phyloP scores from a whole-genome alignment of 2,113 vertebrate species.

The Electrona antarctica region DNA sequence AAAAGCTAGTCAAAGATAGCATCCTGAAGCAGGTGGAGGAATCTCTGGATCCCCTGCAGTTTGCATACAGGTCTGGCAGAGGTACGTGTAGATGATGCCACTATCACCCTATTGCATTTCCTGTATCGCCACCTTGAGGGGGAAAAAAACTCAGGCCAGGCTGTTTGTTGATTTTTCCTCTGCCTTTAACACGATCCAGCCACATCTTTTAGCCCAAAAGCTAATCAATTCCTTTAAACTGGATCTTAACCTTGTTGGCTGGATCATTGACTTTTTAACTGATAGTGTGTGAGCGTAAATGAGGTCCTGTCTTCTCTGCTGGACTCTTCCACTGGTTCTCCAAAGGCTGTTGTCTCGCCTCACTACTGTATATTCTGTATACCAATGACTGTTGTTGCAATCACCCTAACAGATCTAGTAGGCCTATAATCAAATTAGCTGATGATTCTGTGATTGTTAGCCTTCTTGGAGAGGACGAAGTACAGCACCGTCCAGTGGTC shows the following conservation, averaged over 20 bases:
- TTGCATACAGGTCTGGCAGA: constrained; percentile 15
- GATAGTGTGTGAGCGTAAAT: neutral
- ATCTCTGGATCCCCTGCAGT: constrained; percentile 12
- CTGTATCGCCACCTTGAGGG: constrained; percentile 6
- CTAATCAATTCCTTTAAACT: neutral
- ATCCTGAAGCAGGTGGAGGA: constrained; percentile 7
- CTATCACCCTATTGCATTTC: constrained; percentile 6
- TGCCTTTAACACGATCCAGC: constrained; percentile 3
- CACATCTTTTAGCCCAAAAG: neutral
- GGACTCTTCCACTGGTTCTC: neutral
- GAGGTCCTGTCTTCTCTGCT: too few species aligned
- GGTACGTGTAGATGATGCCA: neutral
- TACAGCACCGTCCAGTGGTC: too few species aligned
- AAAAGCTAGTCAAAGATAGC: constrained; percentile 11
- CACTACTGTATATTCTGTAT: too few species aligned
- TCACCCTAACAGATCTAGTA: too few species aligned
- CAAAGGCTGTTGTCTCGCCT: too few species aligned
- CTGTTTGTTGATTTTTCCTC: neutral
- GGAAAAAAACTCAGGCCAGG: too few species aligned
- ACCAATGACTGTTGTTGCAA: too few species aligned
- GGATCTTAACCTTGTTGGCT: too few species aligned
- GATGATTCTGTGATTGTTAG: too few species aligned
- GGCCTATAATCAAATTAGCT: too few species aligned
- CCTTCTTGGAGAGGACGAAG: too few species aligned
- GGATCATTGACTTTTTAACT: neutral